A percentile compares a stretch with the other conserved stretches of the same genome.
phyloP scores from a whole-genome alignment of 2,113 vertebrate genomes.

The Thunnus maccoyii region DNA sequence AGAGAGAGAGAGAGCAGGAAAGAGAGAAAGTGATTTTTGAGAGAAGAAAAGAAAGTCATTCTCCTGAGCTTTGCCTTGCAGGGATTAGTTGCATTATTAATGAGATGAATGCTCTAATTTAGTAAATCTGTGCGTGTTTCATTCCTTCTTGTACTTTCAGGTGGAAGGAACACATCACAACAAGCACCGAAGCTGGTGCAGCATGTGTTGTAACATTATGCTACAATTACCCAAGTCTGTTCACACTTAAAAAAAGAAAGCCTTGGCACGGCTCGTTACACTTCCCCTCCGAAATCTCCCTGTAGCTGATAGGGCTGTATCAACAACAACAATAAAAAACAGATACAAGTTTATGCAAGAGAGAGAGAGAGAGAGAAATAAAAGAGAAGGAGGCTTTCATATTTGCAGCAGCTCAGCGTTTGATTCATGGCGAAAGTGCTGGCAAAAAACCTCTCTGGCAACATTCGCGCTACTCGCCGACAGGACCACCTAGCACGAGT shows the following conservation, averaged over 20 bases:
- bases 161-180: constrained; percentile 24
- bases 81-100: constrained; percentile 19
- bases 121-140: constrained; percentile 6
- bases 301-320: constrained; percentile 56
- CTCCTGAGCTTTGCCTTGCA: not conserved
- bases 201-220: constrained; percentile 47
- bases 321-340: constrained; percentile 67
- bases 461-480: constrained; percentile 41
- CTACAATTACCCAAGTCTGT: constrained; percentile 57
- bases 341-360: constrained; percentile 38
- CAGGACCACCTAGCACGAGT: constrained; percentile 80
- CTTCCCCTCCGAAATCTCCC: constrained; percentile 36
- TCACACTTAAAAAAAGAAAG: constrained; percentile 66
- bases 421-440: constrained; percentile 73
- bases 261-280: constrained; percentile 53
- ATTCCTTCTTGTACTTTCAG: constrained; percentile 22
- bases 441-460: constrained; percentile 59
- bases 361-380: constrained; percentile 13
- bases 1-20: constrained; percentile 9
- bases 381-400: constrained; percentile 54
- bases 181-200: constrained; percentile 14
- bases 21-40: constrained; percentile 23
- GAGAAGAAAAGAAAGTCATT: not conserved
- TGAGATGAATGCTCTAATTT: constrained; percentile 4
- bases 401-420: constrained; percentile 47